These are phyloP conservation scores for Cynaeus angustus DNA, from an alignment of 2,888 invertebrate species.

Conservation along the genomic window DNA sequence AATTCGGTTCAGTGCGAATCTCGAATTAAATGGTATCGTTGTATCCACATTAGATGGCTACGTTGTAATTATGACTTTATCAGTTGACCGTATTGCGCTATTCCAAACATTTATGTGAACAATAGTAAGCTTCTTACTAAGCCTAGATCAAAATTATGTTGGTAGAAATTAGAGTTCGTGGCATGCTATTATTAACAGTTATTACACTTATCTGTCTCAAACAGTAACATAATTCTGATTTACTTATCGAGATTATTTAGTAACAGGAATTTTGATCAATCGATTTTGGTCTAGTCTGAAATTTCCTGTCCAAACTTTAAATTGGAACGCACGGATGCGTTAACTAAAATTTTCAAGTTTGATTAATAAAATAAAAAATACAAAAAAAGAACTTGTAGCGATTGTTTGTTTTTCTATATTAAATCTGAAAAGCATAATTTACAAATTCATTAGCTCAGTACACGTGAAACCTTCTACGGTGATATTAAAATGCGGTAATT, in stretches of 20 bases:
- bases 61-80: constrained; percentile 5
- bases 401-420: no score
- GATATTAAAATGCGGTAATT: no score
- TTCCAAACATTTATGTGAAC: constrained; percentile 32
- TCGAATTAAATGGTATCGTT: neutral
- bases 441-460: no score
- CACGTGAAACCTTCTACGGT: no score
- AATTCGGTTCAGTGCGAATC: neutral
- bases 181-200: constrained; percentile 13
- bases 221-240: constrained; percentile 15
- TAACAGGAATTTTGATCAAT: constrained; percentile 20
- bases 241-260: neutral
- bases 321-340: neutral
- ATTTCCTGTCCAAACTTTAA: constrained; percentile 33
- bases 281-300: constrained; percentile 22
- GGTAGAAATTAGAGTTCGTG: constrained; percentile 17
- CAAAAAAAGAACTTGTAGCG: no score
- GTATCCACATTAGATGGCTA: no score
- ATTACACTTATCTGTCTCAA: constrained; percentile 23
- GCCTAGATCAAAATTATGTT: constrained; percentile 16
- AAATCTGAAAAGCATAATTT: no score
- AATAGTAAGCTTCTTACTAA: constrained; percentile 38
- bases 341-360: no score
- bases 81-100: constrained; percentile 30
- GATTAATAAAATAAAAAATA: no score